A percentile compares a stretch with the other conserved stretches of the same genome.
phyloP scores from a whole-genome alignment of 53 echinoderm and acorn worm genomes.

The Zoroaster sp. region DNA sequence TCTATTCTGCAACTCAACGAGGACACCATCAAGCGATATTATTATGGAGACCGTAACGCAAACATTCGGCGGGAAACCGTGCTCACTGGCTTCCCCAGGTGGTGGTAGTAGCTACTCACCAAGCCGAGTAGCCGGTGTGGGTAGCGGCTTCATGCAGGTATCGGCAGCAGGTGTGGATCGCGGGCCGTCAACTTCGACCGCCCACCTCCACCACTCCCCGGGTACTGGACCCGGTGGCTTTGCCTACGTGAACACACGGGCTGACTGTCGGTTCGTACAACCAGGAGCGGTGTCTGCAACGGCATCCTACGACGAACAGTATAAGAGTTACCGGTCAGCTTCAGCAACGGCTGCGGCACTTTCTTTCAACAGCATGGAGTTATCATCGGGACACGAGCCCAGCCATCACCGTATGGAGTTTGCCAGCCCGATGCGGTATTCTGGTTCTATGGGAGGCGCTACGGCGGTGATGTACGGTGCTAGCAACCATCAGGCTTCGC shows the following conservation, averaged over 20 bases:
- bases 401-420: constrained; percentile 54
- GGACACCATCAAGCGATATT: constrained; percentile 33
- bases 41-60: constrained; percentile 34
- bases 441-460: constrained; percentile 26
- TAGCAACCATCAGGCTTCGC: constrained; percentile 46
- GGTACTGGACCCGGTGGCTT: constrained; percentile 1
- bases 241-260: constrained; percentile 33
- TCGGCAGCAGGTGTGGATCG: neutral
- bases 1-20: constrained; percentile 44
- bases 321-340: neutral
- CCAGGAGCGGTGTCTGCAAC: constrained; percentile 17
- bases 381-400: constrained; percentile 22
- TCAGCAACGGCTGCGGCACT: constrained; percentile 2
- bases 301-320: neutral
- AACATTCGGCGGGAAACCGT: constrained; percentile 35
- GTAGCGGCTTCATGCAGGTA: constrained; percentile 37
- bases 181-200: constrained; percentile 13
- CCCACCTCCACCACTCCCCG: constrained; percentile 35
- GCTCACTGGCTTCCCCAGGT: constrained; percentile 1
- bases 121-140: neutral
- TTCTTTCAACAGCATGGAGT: constrained; percentile 48
- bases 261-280: constrained; percentile 59
- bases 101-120: neutral
- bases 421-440: constrained; percentile 28
- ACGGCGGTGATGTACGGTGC: constrained; percentile 46